Conservation (phyloP, 1,140 invertebrate genomes). For the Goniozus legneri region DNA sequence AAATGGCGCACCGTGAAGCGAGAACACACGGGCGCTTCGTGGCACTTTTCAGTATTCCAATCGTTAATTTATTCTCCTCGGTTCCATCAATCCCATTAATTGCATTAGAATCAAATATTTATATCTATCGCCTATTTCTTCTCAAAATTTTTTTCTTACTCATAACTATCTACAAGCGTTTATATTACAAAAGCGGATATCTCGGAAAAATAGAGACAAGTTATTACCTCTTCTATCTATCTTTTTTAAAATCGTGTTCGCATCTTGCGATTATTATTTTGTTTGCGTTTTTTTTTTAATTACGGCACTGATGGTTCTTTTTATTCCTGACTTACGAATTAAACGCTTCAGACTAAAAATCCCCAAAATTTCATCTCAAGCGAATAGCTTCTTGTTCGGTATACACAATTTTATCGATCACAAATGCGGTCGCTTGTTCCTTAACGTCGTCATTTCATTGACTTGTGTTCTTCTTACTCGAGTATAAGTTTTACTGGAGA, state of each 20-base stretch:
- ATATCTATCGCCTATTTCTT: too few species aligned
- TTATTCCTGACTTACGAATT: not conserved
- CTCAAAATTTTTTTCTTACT: not conserved
- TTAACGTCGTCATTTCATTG: too few species aligned
- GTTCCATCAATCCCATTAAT: too few species aligned
- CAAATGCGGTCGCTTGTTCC: too few species aligned
- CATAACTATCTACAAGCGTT: constrained; percentile 29
- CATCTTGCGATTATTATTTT: not conserved
- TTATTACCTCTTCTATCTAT: constrained; percentile 3
- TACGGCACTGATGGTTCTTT: not conserved
- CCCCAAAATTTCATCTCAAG: not conserved
- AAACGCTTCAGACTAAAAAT: too few species aligned
- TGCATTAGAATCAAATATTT: too few species aligned
- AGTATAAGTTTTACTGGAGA: too few species aligned
- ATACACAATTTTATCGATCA: too few species aligned
- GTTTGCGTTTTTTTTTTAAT: not conserved
- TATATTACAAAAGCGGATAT: constrained; percentile 33
- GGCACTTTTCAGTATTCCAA: constrained; percentile 34
- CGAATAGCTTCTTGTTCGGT: too few species aligned
- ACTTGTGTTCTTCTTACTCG: too few species aligned
- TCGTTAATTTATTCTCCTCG: not conserved
- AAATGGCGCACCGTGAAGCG: constrained; percentile 32
- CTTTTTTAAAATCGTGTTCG: constrained; percentile 1
- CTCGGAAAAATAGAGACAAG: constrained; percentile 26
- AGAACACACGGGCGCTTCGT: constrained; percentile 37